Conservation (phyloP, 2,113 vertebrate genomes). For the Pelecanus crispus region DNA sequence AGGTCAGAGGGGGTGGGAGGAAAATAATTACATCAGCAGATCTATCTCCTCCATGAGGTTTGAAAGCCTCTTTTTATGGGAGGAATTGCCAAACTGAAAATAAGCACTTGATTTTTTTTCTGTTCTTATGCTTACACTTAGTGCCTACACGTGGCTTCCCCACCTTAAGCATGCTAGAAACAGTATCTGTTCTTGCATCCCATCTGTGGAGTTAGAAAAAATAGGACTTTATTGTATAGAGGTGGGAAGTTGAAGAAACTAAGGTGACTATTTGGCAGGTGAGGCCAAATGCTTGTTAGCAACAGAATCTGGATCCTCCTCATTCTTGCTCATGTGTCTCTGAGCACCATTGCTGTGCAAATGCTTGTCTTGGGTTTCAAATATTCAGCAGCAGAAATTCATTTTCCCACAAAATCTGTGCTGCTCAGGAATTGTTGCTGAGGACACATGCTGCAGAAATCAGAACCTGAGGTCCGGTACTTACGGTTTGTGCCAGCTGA, state of each 20-base stretch:
- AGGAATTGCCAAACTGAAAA: background rate
- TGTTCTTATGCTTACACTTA: background rate
- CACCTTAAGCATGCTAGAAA: background rate
- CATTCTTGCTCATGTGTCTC: fast-evolving
- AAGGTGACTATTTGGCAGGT: background rate
- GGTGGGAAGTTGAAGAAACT: background rate
- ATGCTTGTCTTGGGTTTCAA: background rate
- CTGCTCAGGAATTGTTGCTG: background rate
- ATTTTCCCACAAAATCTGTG: background rate
- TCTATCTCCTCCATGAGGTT: background rate
- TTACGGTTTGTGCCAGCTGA: background rate
- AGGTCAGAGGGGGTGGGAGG: background rate
- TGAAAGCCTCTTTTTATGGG: background rate
- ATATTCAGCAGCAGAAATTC: background rate
- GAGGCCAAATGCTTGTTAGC: background rate
- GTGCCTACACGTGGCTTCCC: background rate
- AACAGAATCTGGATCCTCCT: background rate
- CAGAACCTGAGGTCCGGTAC: background rate
- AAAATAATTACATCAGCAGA: fast-evolving
- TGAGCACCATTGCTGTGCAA: background rate
- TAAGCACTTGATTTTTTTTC: background rate
- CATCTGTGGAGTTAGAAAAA: background rate
- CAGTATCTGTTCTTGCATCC: background rate
- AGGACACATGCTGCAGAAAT: background rate
- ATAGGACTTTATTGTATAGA: background rate